A percentile compares a stretch with the other conserved stretches of the same genome.
phyloP scores from a whole-genome alignment of 2,888 invertebrate species.

The Melanotus villosus region DNA sequence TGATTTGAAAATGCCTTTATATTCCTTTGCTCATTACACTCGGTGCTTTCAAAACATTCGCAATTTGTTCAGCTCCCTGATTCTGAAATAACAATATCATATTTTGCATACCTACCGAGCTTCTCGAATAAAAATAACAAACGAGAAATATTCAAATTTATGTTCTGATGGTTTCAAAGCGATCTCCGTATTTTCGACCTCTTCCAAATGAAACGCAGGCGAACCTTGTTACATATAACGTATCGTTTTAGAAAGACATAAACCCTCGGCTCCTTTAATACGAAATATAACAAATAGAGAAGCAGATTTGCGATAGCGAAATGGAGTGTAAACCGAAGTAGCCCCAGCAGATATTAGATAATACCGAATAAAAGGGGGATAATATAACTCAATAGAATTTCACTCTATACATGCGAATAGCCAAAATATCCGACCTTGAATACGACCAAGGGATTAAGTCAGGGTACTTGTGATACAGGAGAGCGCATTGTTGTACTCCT shows the following conservation, averaged over 20 bases:
- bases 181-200: slow-evolving; percentile 46
- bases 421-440: slow-evolving; percentile 61
- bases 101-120: slow-evolving; percentile 51
- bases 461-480: slow-evolving; percentile 59
- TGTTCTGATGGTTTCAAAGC: slow-evolving; percentile 51
- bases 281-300: slow-evolving; percentile 43
- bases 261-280: slow-evolving; percentile 38
- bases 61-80: slow-evolving; percentile 52
- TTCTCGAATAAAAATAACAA: slow-evolving; percentile 56
- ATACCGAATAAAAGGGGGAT: slow-evolving; percentile 59
- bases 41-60: slow-evolving; percentile 47
- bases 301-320: slow-evolving; percentile 58
- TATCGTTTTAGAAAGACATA: slow-evolving; percentile 44
- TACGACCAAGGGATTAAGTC: slow-evolving; percentile 61
- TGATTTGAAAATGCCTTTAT: slow-evolving; percentile 47
- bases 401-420: slow-evolving; percentile 49
- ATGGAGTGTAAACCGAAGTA: slow-evolving; percentile 63
- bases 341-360: slow-evolving; percentile 61
- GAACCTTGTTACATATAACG: slow-evolving; percentile 33
- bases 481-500: slow-evolving; percentile 49
- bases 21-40: slow-evolving; percentile 48
- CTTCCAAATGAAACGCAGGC: slow-evolving; percentile 36
- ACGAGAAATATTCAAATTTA: slow-evolving; percentile 58
- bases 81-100: slow-evolving; percentile 57
- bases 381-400: slow-evolving; percentile 57